phyloP scores from a whole-genome alignment of 2,113 vertebrate species.

The Corythornis vintsioides region DNA sequence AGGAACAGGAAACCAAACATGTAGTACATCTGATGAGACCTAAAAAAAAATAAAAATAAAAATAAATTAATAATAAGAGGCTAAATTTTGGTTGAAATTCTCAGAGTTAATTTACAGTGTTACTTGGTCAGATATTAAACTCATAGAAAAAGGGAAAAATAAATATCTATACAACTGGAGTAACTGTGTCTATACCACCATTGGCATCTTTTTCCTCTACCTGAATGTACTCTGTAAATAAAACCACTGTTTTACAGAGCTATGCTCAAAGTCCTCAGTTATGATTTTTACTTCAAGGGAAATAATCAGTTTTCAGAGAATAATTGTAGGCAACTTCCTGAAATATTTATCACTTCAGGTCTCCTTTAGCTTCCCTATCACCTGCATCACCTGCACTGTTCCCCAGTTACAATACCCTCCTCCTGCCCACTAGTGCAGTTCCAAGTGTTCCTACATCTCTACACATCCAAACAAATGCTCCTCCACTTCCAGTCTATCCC shows the following conservation, averaged over 20 bases:
- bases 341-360: background rate
- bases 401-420: background rate
- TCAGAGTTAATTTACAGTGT: background rate
- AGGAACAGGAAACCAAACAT: conserved; percentile 94
- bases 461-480: background rate
- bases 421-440: background rate
- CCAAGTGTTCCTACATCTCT: background rate
- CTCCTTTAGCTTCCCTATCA: background rate
- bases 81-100: background rate
- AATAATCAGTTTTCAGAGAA: background rate
- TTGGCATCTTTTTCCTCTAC: background rate
- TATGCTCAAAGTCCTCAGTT: background rate
- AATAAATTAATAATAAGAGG: background rate
- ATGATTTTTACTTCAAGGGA: no score
- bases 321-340: background rate
- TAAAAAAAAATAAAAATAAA: conserved; percentile 61
- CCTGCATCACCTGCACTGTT: background rate
- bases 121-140: background rate
- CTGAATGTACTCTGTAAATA: background rate
- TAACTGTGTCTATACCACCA: background rate
- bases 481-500: background rate
- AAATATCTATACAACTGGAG: background rate
- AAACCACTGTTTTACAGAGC: background rate
- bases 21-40: conserved; percentile 95
- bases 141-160: background rate